These are phyloP conservation scores for Acromyrmex charruanus DNA, from an alignment of 1,140 invertebrate species.

Conservation along the genomic window DNA sequence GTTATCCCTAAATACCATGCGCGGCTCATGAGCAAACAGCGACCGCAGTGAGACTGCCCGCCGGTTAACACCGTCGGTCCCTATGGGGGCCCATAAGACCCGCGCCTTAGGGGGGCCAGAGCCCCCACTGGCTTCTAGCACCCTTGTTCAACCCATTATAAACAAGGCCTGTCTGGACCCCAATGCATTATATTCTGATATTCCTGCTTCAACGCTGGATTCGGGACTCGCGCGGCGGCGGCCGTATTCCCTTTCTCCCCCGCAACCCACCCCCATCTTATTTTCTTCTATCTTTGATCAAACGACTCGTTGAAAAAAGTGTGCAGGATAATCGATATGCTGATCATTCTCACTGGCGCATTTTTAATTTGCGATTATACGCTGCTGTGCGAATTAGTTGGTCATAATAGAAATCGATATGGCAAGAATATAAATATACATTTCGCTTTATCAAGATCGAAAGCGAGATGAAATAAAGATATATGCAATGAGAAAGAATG, in stretches of 20 bases:
- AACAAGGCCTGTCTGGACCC: slow-evolving; percentile 84
- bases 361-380: slow-evolving; percentile 42
- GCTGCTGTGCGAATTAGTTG: neutral
- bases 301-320: slow-evolving; percentile 24
- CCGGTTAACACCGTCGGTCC: slow-evolving; percentile 83
- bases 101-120: slow-evolving; percentile 83
- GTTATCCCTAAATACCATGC: slow-evolving; percentile 86
- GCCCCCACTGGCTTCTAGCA: slow-evolving; percentile 85
- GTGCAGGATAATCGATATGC: slow-evolving; percentile 18
- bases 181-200: slow-evolving; percentile 83
- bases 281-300: slow-evolving; percentile 61
- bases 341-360: slow-evolving; percentile 41
- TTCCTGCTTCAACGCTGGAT: slow-evolving; percentile 70
- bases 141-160: slow-evolving; percentile 86
- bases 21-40: slow-evolving; percentile 85
- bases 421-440: neutral
- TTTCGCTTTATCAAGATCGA: neutral
- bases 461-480: neutral
- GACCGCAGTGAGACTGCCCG: slow-evolving; percentile 82
- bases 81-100: slow-evolving; percentile 82
- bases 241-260: slow-evolving; percentile 24
- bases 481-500: neutral
- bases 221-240: slow-evolving; percentile 64
- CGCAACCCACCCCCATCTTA: slow-evolving; percentile 78
- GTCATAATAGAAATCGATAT: slow-evolving; percentile 19